phyloP scores from a whole-genome alignment of 1,140 invertebrate species.

The Sminthurides bifidus region DNA sequence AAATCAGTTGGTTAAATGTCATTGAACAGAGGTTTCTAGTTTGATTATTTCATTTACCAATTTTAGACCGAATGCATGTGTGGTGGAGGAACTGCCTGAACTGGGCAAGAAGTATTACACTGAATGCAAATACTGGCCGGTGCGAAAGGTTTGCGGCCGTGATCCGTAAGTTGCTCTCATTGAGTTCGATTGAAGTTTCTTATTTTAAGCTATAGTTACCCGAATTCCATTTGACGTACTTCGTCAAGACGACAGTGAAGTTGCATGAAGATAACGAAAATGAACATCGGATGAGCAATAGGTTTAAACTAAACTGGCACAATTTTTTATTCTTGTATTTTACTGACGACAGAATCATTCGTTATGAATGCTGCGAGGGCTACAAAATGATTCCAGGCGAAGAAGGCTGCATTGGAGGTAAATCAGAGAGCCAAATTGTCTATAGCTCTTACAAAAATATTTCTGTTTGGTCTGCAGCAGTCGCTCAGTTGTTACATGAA shows the following conservation, averaged over 20 bases:
- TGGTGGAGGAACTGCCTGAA: conserved; percentile 41
- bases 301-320: too few relatives aligned
- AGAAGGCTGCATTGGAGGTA: conserved; percentile 42
- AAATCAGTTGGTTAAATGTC: too few relatives aligned
- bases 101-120: conserved; percentile 40
- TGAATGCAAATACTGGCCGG: conserved; percentile 42
- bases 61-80: conserved; percentile 42
- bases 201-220: not conserved
- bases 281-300: too few relatives aligned
- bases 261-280: too few relatives aligned
- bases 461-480: not conserved
- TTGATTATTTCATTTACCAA: not conserved
- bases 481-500: too few relatives aligned
- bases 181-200: too few relatives aligned
- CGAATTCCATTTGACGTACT: conserved; percentile 4
- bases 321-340: conserved; percentile 1
- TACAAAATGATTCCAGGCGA: conserved; percentile 37
- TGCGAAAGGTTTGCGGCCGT: conserved; percentile 40
- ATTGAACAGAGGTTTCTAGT: too few relatives aligned
- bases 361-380: conserved; percentile 45
- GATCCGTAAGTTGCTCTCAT: conserved; percentile 43
- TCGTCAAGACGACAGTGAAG: conserved; percentile 3
- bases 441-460: not conserved
- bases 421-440: conserved; percentile 12
- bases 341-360: conserved; percentile 36